A percentile compares a stretch with the other conserved stretches of the same genome.
phyloP scores from a whole-genome alignment of 2,797 vertebrate species.

The Fistularia tabacaria region DNA sequence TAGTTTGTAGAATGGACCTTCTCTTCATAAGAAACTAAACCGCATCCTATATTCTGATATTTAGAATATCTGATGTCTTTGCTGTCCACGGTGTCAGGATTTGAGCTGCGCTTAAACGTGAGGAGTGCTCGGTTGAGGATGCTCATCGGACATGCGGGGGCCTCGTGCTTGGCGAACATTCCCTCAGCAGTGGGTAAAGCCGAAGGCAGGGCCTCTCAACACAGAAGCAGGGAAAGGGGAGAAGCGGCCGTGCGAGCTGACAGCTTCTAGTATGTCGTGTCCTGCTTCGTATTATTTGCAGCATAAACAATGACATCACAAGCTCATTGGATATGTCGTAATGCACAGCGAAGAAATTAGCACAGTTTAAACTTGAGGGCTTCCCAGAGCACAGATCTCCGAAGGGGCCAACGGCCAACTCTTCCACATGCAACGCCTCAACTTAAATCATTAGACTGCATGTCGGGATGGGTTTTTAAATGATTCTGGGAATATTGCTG shows the following conservation, averaged over 20 bases:
- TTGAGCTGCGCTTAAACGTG: constrained; percentile 36
- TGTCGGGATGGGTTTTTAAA: no score
- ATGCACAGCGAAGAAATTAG: constrained; percentile 27
- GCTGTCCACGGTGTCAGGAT: constrained; percentile 25
- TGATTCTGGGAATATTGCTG: no score
- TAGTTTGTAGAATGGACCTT: constrained; percentile 49
- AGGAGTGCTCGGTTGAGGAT: constrained; percentile 33
- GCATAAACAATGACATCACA: constrained; percentile 62
- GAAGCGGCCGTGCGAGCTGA: constrained; percentile 22
- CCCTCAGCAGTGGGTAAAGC: constrained; percentile 49
- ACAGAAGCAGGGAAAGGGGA: constrained; percentile 24
- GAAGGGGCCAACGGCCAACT: no score
- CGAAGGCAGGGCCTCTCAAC: constrained; percentile 27
- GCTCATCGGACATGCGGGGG: constrained; percentile 35
- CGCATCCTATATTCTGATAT: constrained; percentile 6
- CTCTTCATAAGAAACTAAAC: constrained; percentile 22
- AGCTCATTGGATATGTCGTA: constrained; percentile 27
- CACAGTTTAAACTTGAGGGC: constrained; percentile 22
- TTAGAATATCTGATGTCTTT: constrained; percentile 18
- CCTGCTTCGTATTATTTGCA: constrained; percentile 34
- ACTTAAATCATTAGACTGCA: no score
- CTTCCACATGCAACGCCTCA: no score
- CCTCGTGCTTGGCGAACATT: constrained; percentile 58
- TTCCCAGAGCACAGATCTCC: no score
- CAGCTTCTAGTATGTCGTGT: constrained; percentile 35